Evolutionary conservation across 2,888 invertebrate genomes (phyloP), one percentile per base, ranked within the genome.

Genomic region (Ferdinandea cuprea): DNA sequence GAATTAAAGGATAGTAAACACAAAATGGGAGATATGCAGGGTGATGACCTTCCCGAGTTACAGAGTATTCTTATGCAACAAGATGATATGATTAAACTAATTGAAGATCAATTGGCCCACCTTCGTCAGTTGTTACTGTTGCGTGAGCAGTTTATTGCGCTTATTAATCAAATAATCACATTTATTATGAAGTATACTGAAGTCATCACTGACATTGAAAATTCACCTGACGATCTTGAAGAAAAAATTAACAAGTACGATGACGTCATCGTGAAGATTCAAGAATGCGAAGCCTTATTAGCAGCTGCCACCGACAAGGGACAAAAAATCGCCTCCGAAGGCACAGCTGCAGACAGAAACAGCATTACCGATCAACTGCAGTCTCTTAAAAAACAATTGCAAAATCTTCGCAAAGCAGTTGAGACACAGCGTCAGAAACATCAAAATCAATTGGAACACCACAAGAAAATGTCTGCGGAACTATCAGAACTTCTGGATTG

Each of bases 291-390:
- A 90, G 97, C 97, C 8, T 92, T 95, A 35, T 91, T 98, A 7
- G 96, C 97, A 0, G 94, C 96, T 4, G 97, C 98, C 0, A 95
- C 95, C 11, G 98, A 98, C 88, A 98, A 98, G 89, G 98, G 98
- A 0, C 96, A 97, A 88, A 96, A 97, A 89, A 98, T 98, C 32
- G 97, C 97, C 0, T 95, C 95, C 0, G 98, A 98, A 91, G 97
- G 97, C 44, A 95, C 96, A 2, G 94, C 96, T 0, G 95, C 95
- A 15, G 98, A 98, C 87, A 93, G 96, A 86, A 97, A 97, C 87
- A 94, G 94, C 86, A 95, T 98, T 5, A 97, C 96, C 1, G 96
- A 97, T 88, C 95, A 97, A 86, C 89, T 98, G 19, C 97, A 97
- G 87, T 95, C 95, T 0, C 89, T 98, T 17, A 97, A 97, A 89